Evolutionary conservation across 1,140 invertebrate genomes (phyloP).

Genomic region (Aphelenchoides besseyi): DNA sequence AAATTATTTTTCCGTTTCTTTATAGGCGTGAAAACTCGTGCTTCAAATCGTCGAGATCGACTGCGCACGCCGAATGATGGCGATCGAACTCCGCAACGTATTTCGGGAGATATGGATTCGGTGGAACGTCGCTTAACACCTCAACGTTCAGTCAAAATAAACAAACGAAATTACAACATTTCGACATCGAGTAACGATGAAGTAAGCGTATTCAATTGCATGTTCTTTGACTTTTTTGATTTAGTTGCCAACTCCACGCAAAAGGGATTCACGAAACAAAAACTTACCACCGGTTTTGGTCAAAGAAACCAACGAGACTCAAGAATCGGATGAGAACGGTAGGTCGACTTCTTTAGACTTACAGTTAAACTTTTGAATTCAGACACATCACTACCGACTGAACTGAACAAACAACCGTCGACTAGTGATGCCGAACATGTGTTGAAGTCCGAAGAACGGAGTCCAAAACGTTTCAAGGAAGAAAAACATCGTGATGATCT

Average conservation of each 20-base stretch:
- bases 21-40: constrained; percentile 1
- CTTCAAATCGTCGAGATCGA: constrained; percentile 12
- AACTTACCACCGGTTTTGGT: background rate
- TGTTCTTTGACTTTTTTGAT: constrained; percentile 3
- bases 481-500: too few relatives aligned
- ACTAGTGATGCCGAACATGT: background rate
- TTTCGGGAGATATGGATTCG: background rate
- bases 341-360: background rate
- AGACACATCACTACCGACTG: too few relatives aligned
- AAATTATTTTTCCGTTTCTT: background rate
- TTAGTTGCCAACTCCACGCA: background rate
- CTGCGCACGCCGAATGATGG: constrained; percentile 2
- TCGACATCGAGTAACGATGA: constrained; percentile 13
- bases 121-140: constrained; percentile 11
- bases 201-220: background rate
- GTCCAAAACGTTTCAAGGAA: too few relatives aligned
- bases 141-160: constrained; percentile 5
- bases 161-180: constrained; percentile 7
- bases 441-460: too few relatives aligned
- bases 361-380: too few relatives aligned
- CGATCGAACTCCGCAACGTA: background rate
- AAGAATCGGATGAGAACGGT: constrained; percentile 3
- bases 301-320: background rate
- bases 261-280: background rate
- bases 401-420: background rate